These are phyloP conservation scores for Drosophila malerkotliana DNA, from an alignment of 1,140 invertebrate species.

Conservation along the genomic window DNA sequence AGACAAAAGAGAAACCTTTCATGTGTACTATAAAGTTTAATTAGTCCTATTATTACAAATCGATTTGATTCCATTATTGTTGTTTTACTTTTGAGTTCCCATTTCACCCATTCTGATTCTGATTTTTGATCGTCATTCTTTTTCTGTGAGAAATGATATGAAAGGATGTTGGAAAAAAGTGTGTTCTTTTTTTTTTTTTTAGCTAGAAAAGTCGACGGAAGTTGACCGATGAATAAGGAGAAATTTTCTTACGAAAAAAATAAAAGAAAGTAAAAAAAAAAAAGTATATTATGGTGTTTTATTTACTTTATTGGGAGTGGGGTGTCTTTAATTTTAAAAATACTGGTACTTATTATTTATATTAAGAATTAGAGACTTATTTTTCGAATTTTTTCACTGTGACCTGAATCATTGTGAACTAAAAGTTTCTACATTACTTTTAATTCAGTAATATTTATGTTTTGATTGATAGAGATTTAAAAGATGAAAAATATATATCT, in stretches of 20 bases:
- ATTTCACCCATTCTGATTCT: background rate
- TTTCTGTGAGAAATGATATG: conserved; percentile 23
- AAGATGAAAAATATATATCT: too few species aligned
- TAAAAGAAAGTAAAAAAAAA: conserved; percentile 39
- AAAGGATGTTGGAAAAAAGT: conserved; percentile 22
- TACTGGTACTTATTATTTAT: background rate
- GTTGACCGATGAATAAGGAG: conserved; percentile 31
- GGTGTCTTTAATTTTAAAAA: too few species aligned
- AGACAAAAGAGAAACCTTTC: conserved; percentile 38
- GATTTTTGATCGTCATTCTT: conserved; percentile 23
- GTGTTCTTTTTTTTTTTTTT: conserved; percentile 25
- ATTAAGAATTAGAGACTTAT: too few species aligned
- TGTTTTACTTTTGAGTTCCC: conserved; percentile 17
- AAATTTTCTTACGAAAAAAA: conserved; percentile 40
- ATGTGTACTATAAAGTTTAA: conserved; percentile 64
- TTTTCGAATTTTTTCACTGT: too few species aligned
- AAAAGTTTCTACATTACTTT: too few species aligned
- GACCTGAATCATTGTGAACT: too few species aligned
- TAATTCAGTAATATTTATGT: too few species aligned
- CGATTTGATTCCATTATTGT: conserved; percentile 14
- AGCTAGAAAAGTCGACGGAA: conserved; percentile 38
- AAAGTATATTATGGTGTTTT: background rate
- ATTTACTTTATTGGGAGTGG: background rate
- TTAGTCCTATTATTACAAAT: conserved; percentile 49
- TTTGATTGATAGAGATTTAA: too few species aligned